A percentile compares a stretch with the other conserved stretches of the same genome.
These are phyloP conservation scores for Phymatocera aterrima DNA, from an alignment of 2,888 invertebrate genomes.

Conservation along the genomic window DNA sequence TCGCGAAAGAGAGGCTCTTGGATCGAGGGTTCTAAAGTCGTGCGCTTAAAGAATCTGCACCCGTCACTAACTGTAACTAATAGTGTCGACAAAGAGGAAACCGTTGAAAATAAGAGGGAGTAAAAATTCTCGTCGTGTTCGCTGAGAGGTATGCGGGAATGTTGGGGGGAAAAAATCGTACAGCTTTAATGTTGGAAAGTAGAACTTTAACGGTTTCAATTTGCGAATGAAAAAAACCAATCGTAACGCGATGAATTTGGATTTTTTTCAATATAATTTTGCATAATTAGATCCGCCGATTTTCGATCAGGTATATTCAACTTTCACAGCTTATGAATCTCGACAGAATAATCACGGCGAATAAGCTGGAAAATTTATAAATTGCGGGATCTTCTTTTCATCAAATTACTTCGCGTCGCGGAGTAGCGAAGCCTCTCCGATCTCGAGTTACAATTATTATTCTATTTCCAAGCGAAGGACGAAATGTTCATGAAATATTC, in stretches of 20 bases:
- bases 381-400: not conserved
- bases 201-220: not conserved
- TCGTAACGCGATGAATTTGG: not conserved
- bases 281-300: not conserved
- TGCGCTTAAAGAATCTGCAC: conserved; percentile 34
- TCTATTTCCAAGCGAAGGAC: not conserved
- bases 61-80: conserved; percentile 45
- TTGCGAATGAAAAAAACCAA: not conserved
- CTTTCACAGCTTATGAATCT: not conserved
- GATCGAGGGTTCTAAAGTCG: conserved; percentile 36
- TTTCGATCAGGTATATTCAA: not conserved
- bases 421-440: not conserved
- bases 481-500: not conserved
- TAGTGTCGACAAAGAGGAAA: conserved; percentile 20
- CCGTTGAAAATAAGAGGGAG: not conserved
- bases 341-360: not conserved
- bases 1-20: conserved; percentile 13
- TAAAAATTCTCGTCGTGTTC: not conserved
- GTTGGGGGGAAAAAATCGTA: not conserved
- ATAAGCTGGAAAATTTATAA: not conserved
- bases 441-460: conserved; percentile 19
- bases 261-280: not conserved
- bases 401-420: not conserved
- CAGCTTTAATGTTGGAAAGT: not conserved
- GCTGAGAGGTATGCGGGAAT: not conserved